Evolutionary conservation across 2,113 vertebrate species (phyloP).

Genomic region (Aptenodytes forsteri): DNA sequence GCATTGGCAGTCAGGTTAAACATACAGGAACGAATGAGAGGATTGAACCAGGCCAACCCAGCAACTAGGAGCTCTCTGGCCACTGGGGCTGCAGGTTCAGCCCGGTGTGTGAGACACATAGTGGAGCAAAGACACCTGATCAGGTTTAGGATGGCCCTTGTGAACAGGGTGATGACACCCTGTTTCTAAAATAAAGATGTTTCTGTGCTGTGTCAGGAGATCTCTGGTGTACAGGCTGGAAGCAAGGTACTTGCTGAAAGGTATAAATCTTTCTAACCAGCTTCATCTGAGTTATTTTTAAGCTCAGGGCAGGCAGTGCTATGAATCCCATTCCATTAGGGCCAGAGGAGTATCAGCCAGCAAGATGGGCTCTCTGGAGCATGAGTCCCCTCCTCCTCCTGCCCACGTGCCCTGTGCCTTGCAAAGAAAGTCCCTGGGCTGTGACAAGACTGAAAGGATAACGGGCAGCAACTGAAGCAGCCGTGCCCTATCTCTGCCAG

Average conservation of each 20-base stretch:
- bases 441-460: not conserved
- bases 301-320: not conserved
- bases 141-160: not conserved
- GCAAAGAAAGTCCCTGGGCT: not conserved
- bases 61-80: not conserved
- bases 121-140: not conserved
- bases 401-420: not conserved
- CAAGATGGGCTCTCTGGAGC: not conserved
- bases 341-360: not conserved
- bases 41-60: not conserved
- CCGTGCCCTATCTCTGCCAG: not conserved
- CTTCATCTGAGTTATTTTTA: conserved; percentile 27
- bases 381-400: not conserved
- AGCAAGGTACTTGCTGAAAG: conserved; percentile 6
- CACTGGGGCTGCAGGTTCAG: not conserved
- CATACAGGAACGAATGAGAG: not conserved
- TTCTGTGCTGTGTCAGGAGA: conserved; percentile 2
- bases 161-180: not conserved
- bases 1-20: not conserved
- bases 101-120: not conserved
- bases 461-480: not conserved
- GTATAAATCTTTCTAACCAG: not conserved
- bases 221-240: not conserved
- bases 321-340: not conserved
- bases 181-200: not conserved